Evolutionary conservation across 1,140 invertebrate genomes (phyloP).

Genomic region (Aporrectodea caliginosa): DNA sequence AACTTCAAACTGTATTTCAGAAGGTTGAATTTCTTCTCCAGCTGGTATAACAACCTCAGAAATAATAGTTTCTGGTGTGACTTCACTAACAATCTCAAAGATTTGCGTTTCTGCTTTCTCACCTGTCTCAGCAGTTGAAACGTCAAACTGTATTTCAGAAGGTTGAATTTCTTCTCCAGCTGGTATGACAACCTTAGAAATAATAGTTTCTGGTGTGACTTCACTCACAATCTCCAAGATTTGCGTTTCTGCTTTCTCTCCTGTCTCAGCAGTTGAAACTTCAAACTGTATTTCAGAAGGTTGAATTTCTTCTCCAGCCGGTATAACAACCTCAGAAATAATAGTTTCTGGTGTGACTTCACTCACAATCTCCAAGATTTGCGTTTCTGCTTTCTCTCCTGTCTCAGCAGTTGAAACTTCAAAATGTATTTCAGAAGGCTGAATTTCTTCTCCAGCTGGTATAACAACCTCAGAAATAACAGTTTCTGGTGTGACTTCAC

Average conservation of each 20-base stretch:
- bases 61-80: neutral
- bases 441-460: neutral
- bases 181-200: neutral
- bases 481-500: neutral
- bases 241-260: neutral
- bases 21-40: no score
- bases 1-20: no score
- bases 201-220: neutral
- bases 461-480: neutral
- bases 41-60: no score
- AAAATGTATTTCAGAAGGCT: constrained; percentile 6
- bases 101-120: neutral
- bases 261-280: neutral
- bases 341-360: neutral
- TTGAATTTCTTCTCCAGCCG: neutral
- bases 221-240: neutral
- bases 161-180: neutral
- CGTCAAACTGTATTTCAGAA: neutral
- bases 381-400: neutral
- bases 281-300: neutral
- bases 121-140: neutral
- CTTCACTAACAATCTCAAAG: neutral
- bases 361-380: constrained; percentile 13
- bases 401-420: constrained; percentile 24
- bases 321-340: neutral